Base-by-base conservation (phyloP, 2,113 vertebrate genomes). In the Eulacestoma nigropectus region DNA sequence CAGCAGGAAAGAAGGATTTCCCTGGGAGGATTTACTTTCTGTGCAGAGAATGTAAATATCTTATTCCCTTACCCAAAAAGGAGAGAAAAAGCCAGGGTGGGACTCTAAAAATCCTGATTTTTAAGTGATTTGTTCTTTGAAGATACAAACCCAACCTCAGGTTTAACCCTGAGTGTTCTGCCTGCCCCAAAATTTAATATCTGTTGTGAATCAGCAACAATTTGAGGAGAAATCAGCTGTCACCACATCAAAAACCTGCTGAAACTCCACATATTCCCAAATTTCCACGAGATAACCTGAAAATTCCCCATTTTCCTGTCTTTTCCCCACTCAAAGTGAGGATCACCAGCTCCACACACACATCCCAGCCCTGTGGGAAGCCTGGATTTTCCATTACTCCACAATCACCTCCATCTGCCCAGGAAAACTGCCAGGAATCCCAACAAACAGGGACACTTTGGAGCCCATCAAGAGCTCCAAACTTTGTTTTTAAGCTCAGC, bases 321-420 rank as follows among this genome's bases (percentile, higher is more conserved):
- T 3, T 29, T 60, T 6, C 68, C 50, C 33, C 57, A 37, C 59
- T 50, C 15, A 17, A 50, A 42, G 60, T 19, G 73, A 77, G 80
- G 53, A 27, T 27, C 39, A 62, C 4, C 59, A 70, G 74, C 80
- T 35, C 62, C 88, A 65, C 68, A 46, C 39, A 39, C 63, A 52
- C 79, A 80, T 37, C 77, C 74, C 47, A 80, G 55, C 67, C 42
- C 72, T n/a, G 49, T 32, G 59, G 32, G 78, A 55, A 82, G 10
- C 4, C 85, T 95, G 95, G n/a, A 52, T 93, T 95, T 95, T 57
- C 77, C 95, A 93, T 90, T 50, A 80, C 2, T 80, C 59, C 11
- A 11, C 92, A 86, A 86, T 91, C 74, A 76, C 75, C 94, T 90
- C 88, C 92, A 93, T 96, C 85, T 94, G 92, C 94, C 94, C 29